Evolutionary conservation across 1,140 invertebrate genomes (phyloP).

Genomic region (Drosophila subobscura): DNA sequence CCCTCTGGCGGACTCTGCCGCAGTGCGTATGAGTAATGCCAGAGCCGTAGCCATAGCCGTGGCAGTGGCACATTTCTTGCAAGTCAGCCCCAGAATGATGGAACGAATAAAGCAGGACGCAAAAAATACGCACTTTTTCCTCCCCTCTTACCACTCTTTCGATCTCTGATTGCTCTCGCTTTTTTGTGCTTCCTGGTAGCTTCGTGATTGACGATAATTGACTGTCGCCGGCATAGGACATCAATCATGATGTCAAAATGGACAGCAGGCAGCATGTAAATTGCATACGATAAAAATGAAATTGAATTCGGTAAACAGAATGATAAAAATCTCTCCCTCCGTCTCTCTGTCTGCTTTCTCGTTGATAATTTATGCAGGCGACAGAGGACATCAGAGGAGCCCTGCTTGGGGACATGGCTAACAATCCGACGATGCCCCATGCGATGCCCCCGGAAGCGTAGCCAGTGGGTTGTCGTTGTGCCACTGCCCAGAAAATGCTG

Average conservation of each 20-base stretch:
- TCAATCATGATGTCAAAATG: conserved; percentile 79
- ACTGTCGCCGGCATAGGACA: conserved; percentile 73
- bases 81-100: conserved; percentile 7
- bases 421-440: background rate
- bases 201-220: conserved; percentile 80
- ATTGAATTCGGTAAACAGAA: conserved; percentile 79
- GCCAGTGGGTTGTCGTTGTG: conserved; percentile 15
- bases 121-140: conserved; percentile 15
- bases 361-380: conserved; percentile 70
- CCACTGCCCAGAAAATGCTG: conserved; percentile 38
- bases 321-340: conserved; percentile 65
- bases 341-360: background rate
- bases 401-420: background rate
- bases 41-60: too few species aligned
- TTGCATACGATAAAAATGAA: conserved; percentile 76
- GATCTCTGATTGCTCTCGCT: conserved; percentile 11
- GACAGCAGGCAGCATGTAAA: conserved; percentile 77
- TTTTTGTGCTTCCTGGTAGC: conserved; percentile 27
- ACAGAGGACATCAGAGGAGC: too few species aligned
- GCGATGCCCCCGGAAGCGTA: conserved; percentile 8
- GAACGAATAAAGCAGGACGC: background rate
- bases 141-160: background rate
- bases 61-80: conserved; percentile 20
- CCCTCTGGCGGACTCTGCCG: background rate
- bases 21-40: conserved; percentile 70